A percentile compares a stretch with the other conserved stretches of the same genome.
Evolutionary conservation across 2,888 invertebrate species (phyloP).

Genomic region (Spisula solida): DNA sequence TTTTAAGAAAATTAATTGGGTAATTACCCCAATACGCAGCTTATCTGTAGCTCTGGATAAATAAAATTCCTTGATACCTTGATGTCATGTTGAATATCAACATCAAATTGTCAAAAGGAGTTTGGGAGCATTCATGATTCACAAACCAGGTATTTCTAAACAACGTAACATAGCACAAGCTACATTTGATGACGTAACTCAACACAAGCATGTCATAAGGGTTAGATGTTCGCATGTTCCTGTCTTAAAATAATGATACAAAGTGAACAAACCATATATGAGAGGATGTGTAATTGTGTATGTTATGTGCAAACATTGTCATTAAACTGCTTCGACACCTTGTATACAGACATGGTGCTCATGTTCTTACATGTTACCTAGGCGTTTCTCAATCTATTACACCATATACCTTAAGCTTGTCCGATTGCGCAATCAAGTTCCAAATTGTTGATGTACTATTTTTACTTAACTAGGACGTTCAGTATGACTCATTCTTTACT

Average conservation of each 20-base stretch:
- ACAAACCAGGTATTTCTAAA: background rate
- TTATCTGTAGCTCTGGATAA: no score
- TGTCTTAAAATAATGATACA: background rate
- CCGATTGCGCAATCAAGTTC: background rate
- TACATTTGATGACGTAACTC: background rate
- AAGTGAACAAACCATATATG: background rate
- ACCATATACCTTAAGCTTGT: background rate
- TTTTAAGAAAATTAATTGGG: no score
- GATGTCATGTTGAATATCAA: no score
- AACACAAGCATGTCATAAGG: background rate
- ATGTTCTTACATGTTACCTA: background rate
- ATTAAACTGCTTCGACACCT: background rate
- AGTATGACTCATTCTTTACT: slow-evolving; percentile 15
- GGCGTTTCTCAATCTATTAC: background rate
- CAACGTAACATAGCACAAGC: background rate
- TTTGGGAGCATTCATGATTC: no score
- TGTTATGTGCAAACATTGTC: background rate
- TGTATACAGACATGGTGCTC: background rate
- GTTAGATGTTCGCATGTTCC: background rate
- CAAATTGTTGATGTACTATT: background rate
- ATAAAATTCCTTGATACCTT: no score
- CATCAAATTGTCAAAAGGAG: no score
- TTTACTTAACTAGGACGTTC: background rate
- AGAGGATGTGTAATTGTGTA: background rate
- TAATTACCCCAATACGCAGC: no score